phyloP scores from a whole-genome alignment of 2,888 invertebrate genomes.

The Caenorhabditis sinica region DNA sequence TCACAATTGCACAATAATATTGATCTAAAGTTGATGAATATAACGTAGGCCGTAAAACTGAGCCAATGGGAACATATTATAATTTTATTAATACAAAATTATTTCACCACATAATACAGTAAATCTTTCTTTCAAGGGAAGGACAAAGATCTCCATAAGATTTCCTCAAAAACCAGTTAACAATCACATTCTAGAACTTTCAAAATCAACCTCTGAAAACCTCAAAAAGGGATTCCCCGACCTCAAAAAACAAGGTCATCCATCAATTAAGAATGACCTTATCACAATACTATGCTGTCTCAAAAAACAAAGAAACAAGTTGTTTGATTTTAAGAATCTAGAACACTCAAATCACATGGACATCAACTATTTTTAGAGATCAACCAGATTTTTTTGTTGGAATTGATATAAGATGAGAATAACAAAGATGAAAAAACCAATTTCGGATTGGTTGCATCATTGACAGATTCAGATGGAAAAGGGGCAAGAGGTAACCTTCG shows the following conservation, averaged over 20 bases:
- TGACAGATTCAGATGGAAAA: background rate
- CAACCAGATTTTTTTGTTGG: background rate
- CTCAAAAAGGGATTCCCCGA: constrained; percentile 7
- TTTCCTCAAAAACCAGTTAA: too few relatives aligned
- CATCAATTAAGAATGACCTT: constrained; percentile 15
- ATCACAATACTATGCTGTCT: background rate
- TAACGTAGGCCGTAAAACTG: too few relatives aligned
- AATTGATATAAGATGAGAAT: constrained; percentile 14
- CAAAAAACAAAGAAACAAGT: constrained; percentile 24
- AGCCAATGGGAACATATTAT: too few relatives aligned
- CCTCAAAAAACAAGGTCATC: constrained; percentile 2
- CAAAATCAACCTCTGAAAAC: background rate
- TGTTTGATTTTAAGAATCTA: constrained; percentile 21
- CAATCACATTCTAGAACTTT: background rate
- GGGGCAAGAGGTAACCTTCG: background rate
- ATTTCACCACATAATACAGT: background rate
- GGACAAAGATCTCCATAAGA: too few relatives aligned
- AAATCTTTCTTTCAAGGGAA: too few relatives aligned
- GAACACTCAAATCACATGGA: constrained; percentile 15
- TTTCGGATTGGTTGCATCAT: background rate
- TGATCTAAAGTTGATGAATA: too few relatives aligned
- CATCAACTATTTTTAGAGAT: constrained; percentile 6
- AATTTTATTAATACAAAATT: too few relatives aligned
- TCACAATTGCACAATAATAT: too few relatives aligned
- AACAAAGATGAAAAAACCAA: constrained; percentile 39